Base-by-base conservation (phyloP, 2,888 invertebrate genomes). In the Drosophila greeni region DNA sequence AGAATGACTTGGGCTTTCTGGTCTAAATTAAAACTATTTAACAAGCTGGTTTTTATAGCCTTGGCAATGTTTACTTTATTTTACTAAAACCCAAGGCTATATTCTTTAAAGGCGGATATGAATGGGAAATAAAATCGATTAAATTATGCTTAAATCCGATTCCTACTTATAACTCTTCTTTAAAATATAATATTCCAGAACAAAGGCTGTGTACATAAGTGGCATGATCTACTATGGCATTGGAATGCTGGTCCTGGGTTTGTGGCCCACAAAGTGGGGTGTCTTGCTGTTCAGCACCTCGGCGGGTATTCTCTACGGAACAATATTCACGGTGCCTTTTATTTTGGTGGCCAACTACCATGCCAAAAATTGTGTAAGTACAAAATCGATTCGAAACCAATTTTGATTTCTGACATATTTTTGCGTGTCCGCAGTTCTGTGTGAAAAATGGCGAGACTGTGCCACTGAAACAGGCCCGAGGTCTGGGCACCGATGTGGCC, bases 251-350 rank as follows among this genome's bases (percentile, higher is more conserved):
- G 73, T 88, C n/a, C 76, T 89, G 14, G 89, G 87, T 1, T 69
- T 86, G 12, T 88, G 86, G 88, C 89, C 88, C 34, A 87, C 87
- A 5, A 89, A 88, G 69, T 83, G 87, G 75, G 88, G 88, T 20
- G 89, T 88, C 1, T 42, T 89, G 1, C 60, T 88, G 0, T 87
- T 89, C 43, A 89, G 89, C 72, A 86, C 87, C 11, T 85, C 88
- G 16, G 89, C 89, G 5, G 89, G 89, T 11, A 85, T 89, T 40
- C 84, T 89, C 34, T 89, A 89, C 65, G 88, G 88, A 7, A 89
- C 89, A 0, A 76, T 89, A 1, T 89, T 89, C n/a, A 89, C 89
- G 20, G 87, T 89, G 66, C 89, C 89, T 11, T 89, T 88, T 47
- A 86, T 89, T 26, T 57, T 89, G 23, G 83, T 89, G 34, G 89